A percentile compares a stretch with the other conserved stretches of the same genome.
Conservation (phyloP, 2,888 invertebrate genomes). For the Ichneumoninae sp. region DNA sequence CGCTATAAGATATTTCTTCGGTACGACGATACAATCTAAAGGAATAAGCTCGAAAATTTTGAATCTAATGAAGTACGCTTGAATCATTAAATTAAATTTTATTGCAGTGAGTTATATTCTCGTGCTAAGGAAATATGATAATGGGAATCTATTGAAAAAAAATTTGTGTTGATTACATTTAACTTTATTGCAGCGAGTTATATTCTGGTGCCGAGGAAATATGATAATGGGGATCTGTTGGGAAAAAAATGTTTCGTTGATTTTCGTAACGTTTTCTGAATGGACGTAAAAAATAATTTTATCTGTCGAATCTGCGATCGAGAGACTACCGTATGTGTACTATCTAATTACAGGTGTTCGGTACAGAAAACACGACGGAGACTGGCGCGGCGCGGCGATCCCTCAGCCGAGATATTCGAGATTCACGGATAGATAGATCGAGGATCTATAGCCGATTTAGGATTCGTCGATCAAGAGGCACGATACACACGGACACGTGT, state of each 20-base stretch:
- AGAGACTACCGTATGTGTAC: slow-evolving; percentile 37
- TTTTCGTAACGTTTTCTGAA: background rate
- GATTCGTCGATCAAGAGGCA: slow-evolving; percentile 45
- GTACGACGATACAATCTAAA: background rate
- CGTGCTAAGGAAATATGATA: too few species aligned
- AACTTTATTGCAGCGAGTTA: too few species aligned
- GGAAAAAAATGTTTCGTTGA: background rate
- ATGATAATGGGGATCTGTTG: too few species aligned
- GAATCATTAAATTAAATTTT: background rate
- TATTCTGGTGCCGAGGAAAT: too few species aligned
- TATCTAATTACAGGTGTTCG: slow-evolving; percentile 54
- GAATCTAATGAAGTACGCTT: background rate
- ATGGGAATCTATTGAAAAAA: too few species aligned
- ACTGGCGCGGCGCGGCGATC: slow-evolving; percentile 15
- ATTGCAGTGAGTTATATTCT: background rate
- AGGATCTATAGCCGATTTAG: slow-evolving; percentile 39
- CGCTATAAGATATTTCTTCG: too few species aligned
- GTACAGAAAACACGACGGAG: slow-evolving; percentile 39
- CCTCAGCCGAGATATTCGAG: slow-evolving; percentile 40
- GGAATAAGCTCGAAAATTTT: background rate
- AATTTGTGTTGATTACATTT: background rate
- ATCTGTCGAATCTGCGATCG: slow-evolving; percentile 33
- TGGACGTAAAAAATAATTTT: slow-evolving; percentile 5
- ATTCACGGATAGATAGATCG: slow-evolving; percentile 31
- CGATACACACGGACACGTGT: slow-evolving; percentile 24